Conservation (phyloP, 2,888 invertebrate genomes). For the Cheilosia pagana region DNA sequence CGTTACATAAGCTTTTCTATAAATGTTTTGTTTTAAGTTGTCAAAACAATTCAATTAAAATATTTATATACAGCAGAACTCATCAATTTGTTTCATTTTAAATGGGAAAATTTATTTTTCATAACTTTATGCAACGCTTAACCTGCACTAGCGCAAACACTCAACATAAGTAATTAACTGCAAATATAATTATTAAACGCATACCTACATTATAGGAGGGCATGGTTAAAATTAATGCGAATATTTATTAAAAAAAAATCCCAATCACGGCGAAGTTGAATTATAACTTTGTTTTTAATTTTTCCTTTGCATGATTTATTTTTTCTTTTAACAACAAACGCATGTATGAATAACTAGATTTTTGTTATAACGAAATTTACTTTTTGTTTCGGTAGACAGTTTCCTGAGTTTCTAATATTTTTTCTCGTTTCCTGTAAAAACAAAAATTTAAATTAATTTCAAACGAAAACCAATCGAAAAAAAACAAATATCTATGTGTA, state of each 20-base stretch:
- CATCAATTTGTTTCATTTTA: slow-evolving; percentile 71
- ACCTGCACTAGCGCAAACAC: slow-evolving; percentile 45
- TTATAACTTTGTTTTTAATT: slow-evolving; percentile 22
- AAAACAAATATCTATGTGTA: slow-evolving; percentile 71
- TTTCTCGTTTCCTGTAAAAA: slow-evolving; percentile 50
- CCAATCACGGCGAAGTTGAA: slow-evolving; percentile 29
- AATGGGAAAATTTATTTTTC: slow-evolving; percentile 7
- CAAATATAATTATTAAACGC: slow-evolving; percentile 3
- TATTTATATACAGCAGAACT: slow-evolving; percentile 77
- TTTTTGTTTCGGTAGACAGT: slow-evolving; percentile 55
- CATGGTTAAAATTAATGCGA: slow-evolving; percentile 76
- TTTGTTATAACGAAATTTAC: slow-evolving; percentile 52
- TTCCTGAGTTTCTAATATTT: slow-evolving; percentile 23
- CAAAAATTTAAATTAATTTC: slow-evolving; percentile 47
- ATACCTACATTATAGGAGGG: slow-evolving; percentile 73
- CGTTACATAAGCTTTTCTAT: slow-evolving; percentile 46
- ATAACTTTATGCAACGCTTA: slow-evolving; percentile 40
- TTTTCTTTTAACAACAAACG: slow-evolving; percentile 23
- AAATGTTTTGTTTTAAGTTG: slow-evolving; percentile 70
- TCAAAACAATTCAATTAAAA: slow-evolving; percentile 68
- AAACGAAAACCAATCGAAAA: slow-evolving; percentile 52
- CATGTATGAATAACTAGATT: slow-evolving; percentile 43
- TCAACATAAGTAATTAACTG: slow-evolving; percentile 9
- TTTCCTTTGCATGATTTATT: slow-evolving; percentile 52
- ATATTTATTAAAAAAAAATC: slow-evolving; percentile 4